phyloP scores from a whole-genome alignment of 2,888 invertebrate genomes.

The Drosophila paranaensis region DNA sequence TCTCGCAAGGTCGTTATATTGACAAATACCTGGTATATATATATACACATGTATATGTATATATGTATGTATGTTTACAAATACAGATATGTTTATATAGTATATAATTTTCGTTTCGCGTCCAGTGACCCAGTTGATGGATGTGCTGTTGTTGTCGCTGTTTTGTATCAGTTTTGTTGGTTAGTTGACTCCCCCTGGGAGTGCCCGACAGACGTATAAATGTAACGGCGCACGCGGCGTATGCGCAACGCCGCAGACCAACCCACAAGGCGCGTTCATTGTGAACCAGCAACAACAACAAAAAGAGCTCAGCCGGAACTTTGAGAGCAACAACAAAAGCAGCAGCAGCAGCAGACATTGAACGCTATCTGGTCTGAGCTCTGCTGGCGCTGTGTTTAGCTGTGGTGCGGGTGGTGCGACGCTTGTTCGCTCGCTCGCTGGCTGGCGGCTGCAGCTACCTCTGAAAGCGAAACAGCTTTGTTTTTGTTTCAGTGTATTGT shows the following conservation, averaged over 20 bases:
- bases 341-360: conserved; percentile 29
- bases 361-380: conserved; percentile 51
- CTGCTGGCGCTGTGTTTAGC: conserved; percentile 13
- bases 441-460: conserved; percentile 39
- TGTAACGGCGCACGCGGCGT: conserved; percentile 67
- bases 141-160: conserved; percentile 10
- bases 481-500: conserved; percentile 31
- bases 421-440: not conserved
- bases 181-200: conserved; percentile 19
- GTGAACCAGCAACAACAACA: conserved; percentile 17
- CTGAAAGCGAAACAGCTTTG: conserved; percentile 64
- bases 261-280: conserved; percentile 58
- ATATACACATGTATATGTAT: too few species aligned
- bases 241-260: conserved; percentile 65
- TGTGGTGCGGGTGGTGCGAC: conserved; percentile 48
- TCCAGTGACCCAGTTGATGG: conserved; percentile 82
- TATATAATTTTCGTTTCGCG: conserved; percentile 46
- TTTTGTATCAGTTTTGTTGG: conserved; percentile 23
- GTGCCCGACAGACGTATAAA: conserved; percentile 23
- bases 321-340: conserved; percentile 35
- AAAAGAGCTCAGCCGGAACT: conserved; percentile 72
- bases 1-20: conserved; percentile 81
- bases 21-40: conserved; percentile 26
- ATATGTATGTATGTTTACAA: not conserved
- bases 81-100: conserved; percentile 12